Percentiles rank a stretch among this genome's conserved stretches.
Evolutionary conservation across 2,888 invertebrate genomes (phyloP).

Genomic region (Caenorhabditis drosophilae): DNA sequence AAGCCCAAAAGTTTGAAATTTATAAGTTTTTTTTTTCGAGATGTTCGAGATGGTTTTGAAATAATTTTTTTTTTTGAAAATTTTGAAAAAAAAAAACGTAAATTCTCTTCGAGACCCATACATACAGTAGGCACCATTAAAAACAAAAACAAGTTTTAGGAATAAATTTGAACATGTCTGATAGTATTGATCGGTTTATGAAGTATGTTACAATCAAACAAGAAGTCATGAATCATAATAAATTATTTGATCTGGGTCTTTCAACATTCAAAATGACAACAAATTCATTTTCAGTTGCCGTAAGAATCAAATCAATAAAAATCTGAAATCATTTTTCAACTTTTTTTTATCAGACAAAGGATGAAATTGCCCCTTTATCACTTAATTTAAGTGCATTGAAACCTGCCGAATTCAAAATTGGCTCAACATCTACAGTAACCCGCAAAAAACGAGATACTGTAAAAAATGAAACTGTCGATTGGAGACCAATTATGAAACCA

Average conservation of each 20-base stretch:
- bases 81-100: no score
- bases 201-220: slow-evolving; percentile 21
- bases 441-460: slow-evolving; percentile 10
- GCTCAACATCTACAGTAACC: not conserved
- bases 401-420: slow-evolving; percentile 1
- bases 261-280: slow-evolving; percentile 26
- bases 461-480: slow-evolving; percentile 70
- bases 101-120: no score
- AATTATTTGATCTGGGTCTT: slow-evolving; percentile 17
- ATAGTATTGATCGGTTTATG: slow-evolving; percentile 24
- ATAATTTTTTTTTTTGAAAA: no score
- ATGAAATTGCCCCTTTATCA: slow-evolving; percentile 36
- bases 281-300: slow-evolving; percentile 38
- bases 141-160: slow-evolving; percentile 12
- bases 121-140: not conserved
- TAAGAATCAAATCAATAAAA: not conserved
- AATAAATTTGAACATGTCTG: slow-evolving; percentile 11
- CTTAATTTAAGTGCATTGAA: slow-evolving; percentile 6
- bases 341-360: slow-evolving; percentile 12
- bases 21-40: no score
- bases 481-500: slow-evolving; percentile 79
- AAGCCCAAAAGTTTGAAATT: no score
- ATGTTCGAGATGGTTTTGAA: no score
- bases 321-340: not conserved
- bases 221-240: slow-evolving; percentile 38